Evolutionary conservation across 2,888 invertebrate genomes (phyloP).

Genomic region (Steinernema scapterisci): DNA sequence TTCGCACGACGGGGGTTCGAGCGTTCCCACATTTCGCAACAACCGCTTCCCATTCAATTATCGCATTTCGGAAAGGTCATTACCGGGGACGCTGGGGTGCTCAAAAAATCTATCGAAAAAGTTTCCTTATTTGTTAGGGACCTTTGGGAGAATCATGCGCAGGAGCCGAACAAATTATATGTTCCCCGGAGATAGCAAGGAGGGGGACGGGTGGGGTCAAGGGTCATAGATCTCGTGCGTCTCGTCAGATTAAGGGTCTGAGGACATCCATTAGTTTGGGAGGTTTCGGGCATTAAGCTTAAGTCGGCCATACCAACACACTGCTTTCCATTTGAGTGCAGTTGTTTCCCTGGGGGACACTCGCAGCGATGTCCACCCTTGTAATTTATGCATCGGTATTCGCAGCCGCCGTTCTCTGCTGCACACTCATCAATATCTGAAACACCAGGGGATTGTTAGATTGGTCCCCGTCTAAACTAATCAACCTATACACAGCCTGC

Average conservation of each 20-base stretch:
- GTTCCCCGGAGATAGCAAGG: not conserved
- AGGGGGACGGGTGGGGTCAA: constrained; percentile 15
- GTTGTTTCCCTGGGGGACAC: constrained; percentile 77
- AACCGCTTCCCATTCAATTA: not conserved
- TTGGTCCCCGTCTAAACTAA: constrained; percentile 12
- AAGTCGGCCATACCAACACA: constrained; percentile 73
- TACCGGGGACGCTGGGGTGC: too few species aligned
- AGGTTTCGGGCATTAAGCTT: not conserved
- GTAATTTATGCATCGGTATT: constrained; percentile 78
- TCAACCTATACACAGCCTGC: constrained; percentile 62
- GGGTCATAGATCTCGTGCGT: constrained; percentile 12
- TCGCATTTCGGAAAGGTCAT: constrained; percentile 6
- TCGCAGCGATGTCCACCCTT: constrained; percentile 75
- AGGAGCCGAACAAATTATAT: not conserved
- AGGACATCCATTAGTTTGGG: not conserved
- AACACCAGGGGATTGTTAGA: constrained; percentile 3
- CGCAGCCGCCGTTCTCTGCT: constrained; percentile 65
- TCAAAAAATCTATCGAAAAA: not conserved
- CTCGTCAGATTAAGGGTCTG: too few species aligned
- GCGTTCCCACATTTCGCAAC: not conserved
- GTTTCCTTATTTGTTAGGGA: too few species aligned
- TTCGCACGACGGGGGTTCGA: constrained; percentile 16
- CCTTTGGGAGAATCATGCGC: too few species aligned
- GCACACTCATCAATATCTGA: constrained; percentile 80
- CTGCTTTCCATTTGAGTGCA: constrained; percentile 76